These are phyloP conservation scores for Drosophila rhopaloa DNA, from an alignment of 1,140 invertebrate genomes.

Conservation along the genomic window DNA sequence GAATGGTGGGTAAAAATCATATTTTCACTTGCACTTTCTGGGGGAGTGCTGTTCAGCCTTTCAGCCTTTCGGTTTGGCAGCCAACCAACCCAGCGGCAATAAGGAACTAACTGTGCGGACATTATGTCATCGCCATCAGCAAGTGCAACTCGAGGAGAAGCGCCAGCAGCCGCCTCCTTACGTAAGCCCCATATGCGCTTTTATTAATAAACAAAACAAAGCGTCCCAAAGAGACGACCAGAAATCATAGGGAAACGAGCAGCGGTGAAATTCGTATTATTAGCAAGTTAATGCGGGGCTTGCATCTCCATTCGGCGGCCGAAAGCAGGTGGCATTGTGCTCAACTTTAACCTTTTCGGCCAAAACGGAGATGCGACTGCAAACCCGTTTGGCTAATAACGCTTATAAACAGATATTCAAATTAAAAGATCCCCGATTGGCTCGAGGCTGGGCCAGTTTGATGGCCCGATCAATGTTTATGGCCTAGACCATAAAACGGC, in stretches of 20 bases:
- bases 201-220: constrained; percentile 77
- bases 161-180: constrained; percentile 59
- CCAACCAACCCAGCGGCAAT: constrained; percentile 23
- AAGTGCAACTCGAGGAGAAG: constrained; percentile 57
- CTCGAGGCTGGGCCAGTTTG: constrained; percentile 62
- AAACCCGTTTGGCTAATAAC: constrained; percentile 53
- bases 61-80: constrained; percentile 6
- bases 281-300: constrained; percentile 46
- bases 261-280: constrained; percentile 56
- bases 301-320: constrained; percentile 36
- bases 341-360: constrained; percentile 73
- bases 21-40: constrained; percentile 57
- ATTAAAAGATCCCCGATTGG: constrained; percentile 55
- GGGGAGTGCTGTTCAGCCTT: constrained; percentile 17
- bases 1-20: constrained; percentile 20
- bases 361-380: constrained; percentile 37
- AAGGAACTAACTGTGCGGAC: constrained; percentile 53
- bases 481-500: constrained; percentile 69
- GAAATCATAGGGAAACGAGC: constrained; percentile 33
- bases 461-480: constrained; percentile 53
- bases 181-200: constrained; percentile 64
- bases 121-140: constrained; percentile 53
- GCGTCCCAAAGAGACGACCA: constrained; percentile 31
- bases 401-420: constrained; percentile 46
- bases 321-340: constrained; percentile 48